Conservation (phyloP, 1,140 invertebrate genomes). For the Pemphigus obesinymphae region DNA sequence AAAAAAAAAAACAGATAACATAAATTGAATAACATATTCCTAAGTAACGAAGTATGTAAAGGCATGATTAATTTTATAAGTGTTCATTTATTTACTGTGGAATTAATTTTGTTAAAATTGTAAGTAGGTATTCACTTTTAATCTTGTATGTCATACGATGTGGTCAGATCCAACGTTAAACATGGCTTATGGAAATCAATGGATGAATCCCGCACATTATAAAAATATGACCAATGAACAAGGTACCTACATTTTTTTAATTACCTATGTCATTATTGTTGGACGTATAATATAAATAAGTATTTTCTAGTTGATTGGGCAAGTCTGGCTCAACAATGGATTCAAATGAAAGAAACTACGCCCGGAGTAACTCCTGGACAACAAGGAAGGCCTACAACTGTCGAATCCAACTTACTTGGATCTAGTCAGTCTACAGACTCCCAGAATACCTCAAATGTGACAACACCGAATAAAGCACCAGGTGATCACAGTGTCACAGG, state of each 20-base stretch:
- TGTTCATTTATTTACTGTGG: too few relatives aligned
- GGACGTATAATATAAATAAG: neutral
- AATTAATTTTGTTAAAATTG: too few relatives aligned
- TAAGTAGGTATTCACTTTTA: too few relatives aligned
- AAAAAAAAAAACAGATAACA: too few relatives aligned
- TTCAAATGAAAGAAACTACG: constrained; percentile 82
- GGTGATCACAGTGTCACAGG: neutral
- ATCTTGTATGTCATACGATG: neutral
- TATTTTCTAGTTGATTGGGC: constrained; percentile 82
- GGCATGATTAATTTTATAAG: too few relatives aligned
- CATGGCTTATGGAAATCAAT: constrained; percentile 51
- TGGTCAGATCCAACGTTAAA: neutral
- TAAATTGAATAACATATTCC: too few relatives aligned
- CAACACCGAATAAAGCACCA: neutral
- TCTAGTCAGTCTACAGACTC: constrained; percentile 49
- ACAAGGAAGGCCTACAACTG: constrained; percentile 50
- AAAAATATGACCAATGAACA: constrained; percentile 57
- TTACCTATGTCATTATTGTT: neutral
- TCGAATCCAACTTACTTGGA: constrained; percentile 49
- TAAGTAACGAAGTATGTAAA: too few relatives aligned
- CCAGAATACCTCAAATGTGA: neutral
- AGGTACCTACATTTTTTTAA: constrained; percentile 48
- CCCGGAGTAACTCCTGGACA: constrained; percentile 47
- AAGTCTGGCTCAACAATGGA: constrained; percentile 93
- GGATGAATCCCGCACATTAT: constrained; percentile 67